These are phyloP conservation scores for Eucera pruinosa DNA, from an alignment of 2,888 invertebrate species.

Conservation along the genomic window DNA sequence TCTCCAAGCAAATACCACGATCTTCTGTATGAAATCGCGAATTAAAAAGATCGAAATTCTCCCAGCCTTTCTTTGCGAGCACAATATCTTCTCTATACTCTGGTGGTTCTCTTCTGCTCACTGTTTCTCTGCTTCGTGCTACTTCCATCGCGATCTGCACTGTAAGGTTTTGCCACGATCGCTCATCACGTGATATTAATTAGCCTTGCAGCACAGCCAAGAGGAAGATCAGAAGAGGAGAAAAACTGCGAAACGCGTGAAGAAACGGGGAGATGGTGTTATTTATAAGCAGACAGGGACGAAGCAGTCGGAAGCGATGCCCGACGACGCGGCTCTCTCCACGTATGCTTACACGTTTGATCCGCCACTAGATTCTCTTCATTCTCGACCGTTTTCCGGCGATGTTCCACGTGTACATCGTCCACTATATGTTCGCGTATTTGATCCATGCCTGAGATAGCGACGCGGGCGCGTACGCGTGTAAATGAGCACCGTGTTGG, in stretches of 20 bases:
- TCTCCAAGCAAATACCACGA: not conserved
- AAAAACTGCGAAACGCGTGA: conserved; percentile 76
- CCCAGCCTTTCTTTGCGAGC: not conserved
- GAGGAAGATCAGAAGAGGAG: conserved; percentile 41
- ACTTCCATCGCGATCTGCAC: conserved; percentile 26
- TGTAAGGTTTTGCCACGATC: conserved; percentile 78
- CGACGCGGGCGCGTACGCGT: conserved; percentile 61
- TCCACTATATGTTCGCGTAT: conserved; percentile 57
- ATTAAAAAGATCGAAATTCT: conserved; percentile 9
- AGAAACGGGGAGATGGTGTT: conserved; percentile 82
- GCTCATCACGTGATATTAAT: conserved; percentile 84
- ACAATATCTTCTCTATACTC: conserved; percentile 51
- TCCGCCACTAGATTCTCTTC: conserved; percentile 26
- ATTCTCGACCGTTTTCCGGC: conserved; percentile 21
- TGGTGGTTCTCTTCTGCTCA: not conserved
- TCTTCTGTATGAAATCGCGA: not conserved
- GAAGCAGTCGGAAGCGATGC: conserved; percentile 67
- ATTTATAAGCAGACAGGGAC: conserved; percentile 79
- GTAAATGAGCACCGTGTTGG: conserved; percentile 67
- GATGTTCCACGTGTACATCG: conserved; percentile 36
- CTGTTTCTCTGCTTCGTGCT: conserved; percentile 21
- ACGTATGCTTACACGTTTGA: conserved; percentile 13
- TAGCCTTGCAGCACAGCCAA: conserved; percentile 74
- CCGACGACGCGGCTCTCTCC: conserved; percentile 42
- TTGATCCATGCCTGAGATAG: conserved; percentile 78